phyloP scores from a whole-genome alignment of 2,888 invertebrate species.

The Entomobrya multifasciata region DNA sequence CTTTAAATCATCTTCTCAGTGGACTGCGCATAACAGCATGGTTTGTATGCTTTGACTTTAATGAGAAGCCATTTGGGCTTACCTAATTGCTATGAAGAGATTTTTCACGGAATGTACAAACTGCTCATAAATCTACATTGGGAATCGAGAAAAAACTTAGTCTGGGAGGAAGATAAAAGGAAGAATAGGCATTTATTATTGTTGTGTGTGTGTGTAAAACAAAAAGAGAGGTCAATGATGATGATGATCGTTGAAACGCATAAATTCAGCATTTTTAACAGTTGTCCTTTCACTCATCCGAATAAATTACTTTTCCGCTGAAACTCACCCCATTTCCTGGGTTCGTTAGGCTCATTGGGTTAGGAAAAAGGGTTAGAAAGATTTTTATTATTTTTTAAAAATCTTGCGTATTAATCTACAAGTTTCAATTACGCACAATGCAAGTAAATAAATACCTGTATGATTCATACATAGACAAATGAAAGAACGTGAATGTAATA shows the following conservation, averaged over 20 bases:
- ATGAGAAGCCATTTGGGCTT: conserved; percentile 56
- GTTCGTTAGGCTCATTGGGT: background rate
- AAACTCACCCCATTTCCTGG: conserved; percentile 38
- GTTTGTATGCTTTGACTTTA: conserved; percentile 45
- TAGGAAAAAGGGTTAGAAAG: background rate
- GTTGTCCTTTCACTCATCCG: conserved; percentile 45
- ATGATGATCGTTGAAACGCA: conserved; percentile 50
- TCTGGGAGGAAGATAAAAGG: background rate
- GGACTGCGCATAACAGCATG: conserved; percentile 6
- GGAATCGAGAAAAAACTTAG: background rate
- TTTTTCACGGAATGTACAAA: conserved; percentile 53
- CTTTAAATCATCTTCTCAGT: conserved; percentile 54
- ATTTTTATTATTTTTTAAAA: conserved; percentile 35
- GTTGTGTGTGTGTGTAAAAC: background rate
- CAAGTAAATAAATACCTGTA: too few relatives aligned
- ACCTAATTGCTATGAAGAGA: conserved; percentile 40
- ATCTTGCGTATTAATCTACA: conserved; percentile 45
- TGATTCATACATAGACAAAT: background rate
- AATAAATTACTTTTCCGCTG: conserved; percentile 37
- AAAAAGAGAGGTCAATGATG: conserved; percentile 39
- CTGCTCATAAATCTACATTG: conserved; percentile 52
- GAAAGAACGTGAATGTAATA: background rate
- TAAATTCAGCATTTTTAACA: conserved; percentile 61
- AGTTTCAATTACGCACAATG: conserved; percentile 10
- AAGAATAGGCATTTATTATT: background rate